A percentile compares a stretch with the other conserved stretches of the same genome.
Evolutionary conservation across 2,113 vertebrate genomes (phyloP).

Genomic region (Dermatemys mawii): DNA sequence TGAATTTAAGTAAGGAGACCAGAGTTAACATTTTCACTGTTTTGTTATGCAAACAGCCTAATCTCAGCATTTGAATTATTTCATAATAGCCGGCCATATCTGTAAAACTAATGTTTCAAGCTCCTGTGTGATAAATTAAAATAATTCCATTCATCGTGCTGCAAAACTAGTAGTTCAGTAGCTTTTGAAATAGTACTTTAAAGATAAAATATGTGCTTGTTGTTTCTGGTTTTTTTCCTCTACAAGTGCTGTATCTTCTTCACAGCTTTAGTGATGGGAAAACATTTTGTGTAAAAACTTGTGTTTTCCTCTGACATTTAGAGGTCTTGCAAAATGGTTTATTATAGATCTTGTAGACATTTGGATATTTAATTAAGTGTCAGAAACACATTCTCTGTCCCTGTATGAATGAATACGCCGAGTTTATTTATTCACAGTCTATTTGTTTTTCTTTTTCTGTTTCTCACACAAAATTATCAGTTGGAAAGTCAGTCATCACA

Average conservation of each 20-base stretch:
- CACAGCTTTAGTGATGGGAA: constrained; percentile 48
- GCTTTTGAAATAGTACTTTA: constrained; percentile 73
- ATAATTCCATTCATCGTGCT: constrained; percentile 28
- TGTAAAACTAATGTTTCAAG: constrained; percentile 52
- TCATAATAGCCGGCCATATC: constrained; percentile 20
- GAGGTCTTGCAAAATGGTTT: constrained; percentile 76
- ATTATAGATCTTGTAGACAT: constrained; percentile 77
- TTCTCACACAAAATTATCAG: constrained; percentile 74
- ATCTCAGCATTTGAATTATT: constrained; percentile 11
- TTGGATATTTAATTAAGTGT: constrained; percentile 83
- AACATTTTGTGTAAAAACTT: constrained; percentile 63
- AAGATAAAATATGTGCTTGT: constrained; percentile 74
- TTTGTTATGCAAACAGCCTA: background rate
- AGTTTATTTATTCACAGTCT: constrained; percentile 70
- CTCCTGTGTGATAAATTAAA: constrained; percentile 67
- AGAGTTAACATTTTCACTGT: background rate
- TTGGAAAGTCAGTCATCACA: constrained; percentile 76
- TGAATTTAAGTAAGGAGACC: background rate
- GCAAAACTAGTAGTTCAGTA: constrained; percentile 53
- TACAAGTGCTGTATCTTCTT: constrained; percentile 64
- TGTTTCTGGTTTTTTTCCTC: constrained; percentile 53
- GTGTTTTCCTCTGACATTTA: constrained; percentile 77
- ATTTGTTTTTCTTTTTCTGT: constrained; percentile 78
- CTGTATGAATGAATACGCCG: constrained; percentile 60
- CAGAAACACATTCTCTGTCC: constrained; percentile 72